phyloP scores from a whole-genome alignment of 2,113 vertebrate genomes.

The mouse (Mus musculus) region GRCm39 chr7:45390001-45390500 shows the following conservation, averaged over 20 bases:
- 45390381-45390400: too few species aligned
- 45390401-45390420: neutral
- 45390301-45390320: neutral
- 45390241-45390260: too few species aligned
- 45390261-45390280: too few species aligned
- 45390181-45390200: too few species aligned
- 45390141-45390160: neutral
- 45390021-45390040: too few species aligned
- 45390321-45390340: neutral
- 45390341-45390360: neutral
- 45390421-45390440: neutral
- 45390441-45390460: too few species aligned
- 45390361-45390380: neutral
- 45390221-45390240: neutral
- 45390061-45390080: neutral
- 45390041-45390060: too few species aligned
- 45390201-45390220: too few species aligned
- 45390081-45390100: neutral
- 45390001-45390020: too few species aligned
- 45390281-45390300: neutral
- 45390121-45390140: neutral
- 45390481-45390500: neutral
- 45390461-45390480: neutral
- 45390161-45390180: too few species aligned
- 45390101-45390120: neutral